Evolutionary conservation across 2,113 vertebrate species (phyloP), one percentile per base, ranked within the genome.

Genomic region (Cygnus atratus): DNA sequence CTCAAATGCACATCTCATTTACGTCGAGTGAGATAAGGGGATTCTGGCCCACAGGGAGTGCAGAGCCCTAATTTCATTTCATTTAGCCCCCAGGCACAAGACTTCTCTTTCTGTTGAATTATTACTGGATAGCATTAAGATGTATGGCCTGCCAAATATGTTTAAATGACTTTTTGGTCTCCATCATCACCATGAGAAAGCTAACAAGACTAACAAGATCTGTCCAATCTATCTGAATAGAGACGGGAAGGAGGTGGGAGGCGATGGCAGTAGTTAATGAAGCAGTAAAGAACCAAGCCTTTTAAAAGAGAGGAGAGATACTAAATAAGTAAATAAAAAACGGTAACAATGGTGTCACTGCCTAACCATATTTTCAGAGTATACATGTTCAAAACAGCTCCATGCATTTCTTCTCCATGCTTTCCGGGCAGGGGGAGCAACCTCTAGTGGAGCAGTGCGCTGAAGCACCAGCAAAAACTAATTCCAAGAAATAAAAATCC

Each of bases 81-180:
- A 73, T 85, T 93, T 93, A 76, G 93, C 85, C 82, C 68, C 28
- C 50, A 50, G 86, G 55, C 86, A 84, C 12, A 17, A 58, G 67
- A 33, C 28, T 62, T 73, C 72, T 76, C 83, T 52, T 58, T n/a
- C 85, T 81, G 24, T 11, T 83, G 67, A 95, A 84, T 77, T 84
- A 85, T 93, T 73, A 62, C 59, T n/a, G 46, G n/a, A 24, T 66
- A 91, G n/a, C 63, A 94, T 67, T 35, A 86, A 96, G 94, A 97
- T 76, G 58, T 80, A 94, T 74, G n/a, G 65, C 90, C 86, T 96
- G 86, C 85, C 92, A 94, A 90, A 83, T 44, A 63, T n/a, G 72
- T 93, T 95, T 87, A 95, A 94, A 85, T 91, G 82, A 92, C 87
- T 91, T 94, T 83, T 77, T 88, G 17, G 35, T 95, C 84, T 62